These are phyloP conservation scores for Varanus salvator DNA, from an alignment of 2,113 vertebrate genomes.

Conservation along the genomic window DNA sequence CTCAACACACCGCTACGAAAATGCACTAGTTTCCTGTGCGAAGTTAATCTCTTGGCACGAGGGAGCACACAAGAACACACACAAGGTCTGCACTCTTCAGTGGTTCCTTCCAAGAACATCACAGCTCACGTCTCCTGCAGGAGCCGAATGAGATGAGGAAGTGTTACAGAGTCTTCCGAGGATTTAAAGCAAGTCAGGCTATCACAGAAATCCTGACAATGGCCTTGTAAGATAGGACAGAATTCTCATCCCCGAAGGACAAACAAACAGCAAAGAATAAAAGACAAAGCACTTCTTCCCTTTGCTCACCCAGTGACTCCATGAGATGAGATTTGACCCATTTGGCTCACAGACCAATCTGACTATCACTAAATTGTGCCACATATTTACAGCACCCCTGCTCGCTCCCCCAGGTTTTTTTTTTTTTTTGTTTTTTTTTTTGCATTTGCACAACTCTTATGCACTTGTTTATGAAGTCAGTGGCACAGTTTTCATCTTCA, in stretches of 20 bases:
- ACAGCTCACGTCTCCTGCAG: background rate
- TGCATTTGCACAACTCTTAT: background rate
- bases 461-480: no score
- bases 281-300: background rate
- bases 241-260: background rate
- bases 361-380: no score
- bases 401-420: no score
- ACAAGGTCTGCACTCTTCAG: background rate
- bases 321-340: background rate
- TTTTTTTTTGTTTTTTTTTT: background rate
- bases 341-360: background rate
- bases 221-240: background rate
- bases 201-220: background rate
- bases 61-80: background rate
- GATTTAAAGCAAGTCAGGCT: background rate
- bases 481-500: background rate
- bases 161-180: background rate
- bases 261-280: background rate
- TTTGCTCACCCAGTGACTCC: background rate
- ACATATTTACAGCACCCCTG: no score
- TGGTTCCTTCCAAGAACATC: background rate
- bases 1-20: no score
- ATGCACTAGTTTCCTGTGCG: background rate
- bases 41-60: background rate
- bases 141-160: background rate